Evolutionary conservation across 1,140 invertebrate genomes (phyloP).

Genomic region (Radopholus similis): DNA sequence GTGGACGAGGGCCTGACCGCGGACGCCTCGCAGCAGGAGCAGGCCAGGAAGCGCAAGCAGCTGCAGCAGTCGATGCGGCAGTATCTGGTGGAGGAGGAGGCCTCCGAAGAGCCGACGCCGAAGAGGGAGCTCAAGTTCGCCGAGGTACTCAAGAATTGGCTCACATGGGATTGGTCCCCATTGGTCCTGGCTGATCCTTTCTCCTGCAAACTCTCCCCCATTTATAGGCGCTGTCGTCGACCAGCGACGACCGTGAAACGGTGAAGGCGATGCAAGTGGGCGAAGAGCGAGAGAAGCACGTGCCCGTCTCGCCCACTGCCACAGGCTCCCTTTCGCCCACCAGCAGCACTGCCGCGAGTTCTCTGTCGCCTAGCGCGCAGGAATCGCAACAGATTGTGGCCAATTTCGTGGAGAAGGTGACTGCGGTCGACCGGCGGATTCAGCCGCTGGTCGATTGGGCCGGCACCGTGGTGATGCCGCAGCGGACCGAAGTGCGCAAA

Average conservation of each 20-base stretch:
- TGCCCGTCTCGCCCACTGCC: constrained; percentile 18
- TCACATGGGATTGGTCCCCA: not conserved
- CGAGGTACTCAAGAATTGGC: not conserved
- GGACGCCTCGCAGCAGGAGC: constrained; percentile 1
- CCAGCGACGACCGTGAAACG: not conserved
- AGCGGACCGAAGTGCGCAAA: constrained; percentile 17
- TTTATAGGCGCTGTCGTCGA: too few species aligned
- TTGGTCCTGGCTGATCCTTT: too few species aligned
- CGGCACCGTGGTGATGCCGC: constrained; percentile 21
- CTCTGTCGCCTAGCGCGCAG: not conserved
- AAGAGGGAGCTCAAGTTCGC: not conserved
- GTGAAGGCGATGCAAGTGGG: too few species aligned
- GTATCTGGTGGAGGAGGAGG: not conserved
- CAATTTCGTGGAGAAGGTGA: constrained; percentile 32
- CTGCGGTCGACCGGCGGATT: constrained; percentile 27
- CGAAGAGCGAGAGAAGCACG: not conserved
- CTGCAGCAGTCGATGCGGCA: not conserved
- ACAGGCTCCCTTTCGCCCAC: not conserved
- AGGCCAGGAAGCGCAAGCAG: constrained; percentile 5
- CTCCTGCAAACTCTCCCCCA: too few species aligned
- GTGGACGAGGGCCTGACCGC: constrained; percentile 3
- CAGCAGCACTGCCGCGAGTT: not conserved
- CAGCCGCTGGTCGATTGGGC: constrained; percentile 44
- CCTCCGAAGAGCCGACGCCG: not conserved
- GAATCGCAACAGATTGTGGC: not conserved